phyloP scores from a whole-genome alignment of 2,888 invertebrate genomes.

The Agrotis ipsilon region DNA sequence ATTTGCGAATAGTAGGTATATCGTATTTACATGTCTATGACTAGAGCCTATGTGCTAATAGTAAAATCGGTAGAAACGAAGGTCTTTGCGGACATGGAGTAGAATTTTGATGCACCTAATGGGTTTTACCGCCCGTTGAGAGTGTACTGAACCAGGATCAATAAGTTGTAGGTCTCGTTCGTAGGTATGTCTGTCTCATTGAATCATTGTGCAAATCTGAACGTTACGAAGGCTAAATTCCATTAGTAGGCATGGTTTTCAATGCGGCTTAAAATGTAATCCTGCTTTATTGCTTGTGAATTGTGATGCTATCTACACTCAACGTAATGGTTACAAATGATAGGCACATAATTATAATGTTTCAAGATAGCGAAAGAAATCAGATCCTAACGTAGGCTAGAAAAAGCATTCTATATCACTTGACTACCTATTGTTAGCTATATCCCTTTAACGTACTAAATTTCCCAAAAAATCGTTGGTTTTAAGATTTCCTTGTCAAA shows the following conservation, averaged over 20 bases:
- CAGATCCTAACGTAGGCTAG: neutral
- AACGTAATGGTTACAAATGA: neutral
- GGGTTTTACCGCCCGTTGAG: constrained; percentile 48
- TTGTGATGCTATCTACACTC: neutral
- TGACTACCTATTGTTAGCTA: too few species aligned
- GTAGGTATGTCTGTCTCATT: constrained; percentile 10
- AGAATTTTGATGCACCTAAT: constrained; percentile 50
- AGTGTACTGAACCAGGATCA: constrained; percentile 58
- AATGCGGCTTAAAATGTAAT: constrained; percentile 4
- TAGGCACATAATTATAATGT: neutral
- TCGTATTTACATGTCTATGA: constrained; percentile 12
- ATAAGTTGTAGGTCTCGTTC: constrained; percentile 33
- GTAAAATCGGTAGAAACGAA: constrained; percentile 38
- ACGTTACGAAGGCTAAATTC: neutral
- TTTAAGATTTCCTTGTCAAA: constrained; percentile 3
- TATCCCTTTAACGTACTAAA: constrained; percentile 1
- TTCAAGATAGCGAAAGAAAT: neutral
- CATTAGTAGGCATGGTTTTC: neutral
- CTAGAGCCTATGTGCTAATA: constrained; percentile 30
- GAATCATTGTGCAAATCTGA: constrained; percentile 14
- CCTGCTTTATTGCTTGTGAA: neutral
- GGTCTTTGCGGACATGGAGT: constrained; percentile 39
- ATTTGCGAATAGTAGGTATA: neutral
- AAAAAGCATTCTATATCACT: too few species aligned
- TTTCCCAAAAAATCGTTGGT: neutral